Conservation (phyloP, 2,113 vertebrate species). For the Nettapus auritus region DNA sequence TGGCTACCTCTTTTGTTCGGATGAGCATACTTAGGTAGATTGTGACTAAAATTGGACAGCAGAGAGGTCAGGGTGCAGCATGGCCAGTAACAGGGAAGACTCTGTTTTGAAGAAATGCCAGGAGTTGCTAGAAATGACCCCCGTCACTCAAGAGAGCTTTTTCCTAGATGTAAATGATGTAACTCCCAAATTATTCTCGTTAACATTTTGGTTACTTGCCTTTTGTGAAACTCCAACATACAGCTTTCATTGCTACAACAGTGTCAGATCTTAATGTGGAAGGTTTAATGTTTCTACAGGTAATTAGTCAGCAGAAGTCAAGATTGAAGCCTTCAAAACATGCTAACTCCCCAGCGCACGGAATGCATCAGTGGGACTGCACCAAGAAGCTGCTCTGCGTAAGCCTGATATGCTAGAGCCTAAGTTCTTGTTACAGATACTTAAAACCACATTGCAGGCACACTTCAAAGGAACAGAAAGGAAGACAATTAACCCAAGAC, state of each 20-base stretch:
- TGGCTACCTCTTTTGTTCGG: neutral
- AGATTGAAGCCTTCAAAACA: neutral
- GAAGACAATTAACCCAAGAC: rapidly evolving
- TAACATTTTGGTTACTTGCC: neutral
- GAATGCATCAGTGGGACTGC: neutral
- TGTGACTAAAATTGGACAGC: neutral
- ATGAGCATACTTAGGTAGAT: neutral
- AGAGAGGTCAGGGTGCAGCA: neutral
- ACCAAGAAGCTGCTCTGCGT: neutral
- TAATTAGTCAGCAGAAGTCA: neutral
- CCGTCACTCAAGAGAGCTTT: neutral
- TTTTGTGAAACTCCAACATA: neutral
- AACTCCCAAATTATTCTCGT: neutral
- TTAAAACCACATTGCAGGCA: neutral
- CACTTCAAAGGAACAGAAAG: neutral
- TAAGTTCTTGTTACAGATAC: neutral
- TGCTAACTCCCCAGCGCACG: neutral
- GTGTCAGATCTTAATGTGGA: neutral
- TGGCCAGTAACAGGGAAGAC: neutral
- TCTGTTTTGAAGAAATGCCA: neutral
- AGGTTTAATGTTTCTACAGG: neutral
- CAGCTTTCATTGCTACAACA: neutral
- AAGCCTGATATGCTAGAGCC: neutral
- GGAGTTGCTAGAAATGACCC: neutral
- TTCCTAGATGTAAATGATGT: neutral